These are phyloP conservation scores for Pygoscelis adeliae DNA, from an alignment of 2,113 vertebrate species.

Conservation along the genomic window DNA sequence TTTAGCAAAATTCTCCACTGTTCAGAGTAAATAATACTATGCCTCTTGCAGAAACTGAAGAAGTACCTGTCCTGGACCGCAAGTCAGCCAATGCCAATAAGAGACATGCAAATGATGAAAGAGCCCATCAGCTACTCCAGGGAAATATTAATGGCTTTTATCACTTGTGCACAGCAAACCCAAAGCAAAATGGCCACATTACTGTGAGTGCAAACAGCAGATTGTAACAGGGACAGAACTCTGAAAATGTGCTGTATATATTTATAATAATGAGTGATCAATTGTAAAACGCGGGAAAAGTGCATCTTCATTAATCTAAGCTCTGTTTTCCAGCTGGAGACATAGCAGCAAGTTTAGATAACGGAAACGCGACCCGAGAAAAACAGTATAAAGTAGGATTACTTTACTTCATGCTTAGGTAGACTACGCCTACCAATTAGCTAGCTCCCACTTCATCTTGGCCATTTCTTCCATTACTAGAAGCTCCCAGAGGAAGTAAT, in stretches of 20 bases:
- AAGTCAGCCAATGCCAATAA: background rate
- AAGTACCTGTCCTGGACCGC: background rate
- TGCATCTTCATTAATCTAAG: background rate
- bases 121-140: background rate
- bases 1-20: background rate
- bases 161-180: background rate
- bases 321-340: background rate
- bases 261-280: background rate
- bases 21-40: background rate
- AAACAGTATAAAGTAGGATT: background rate
- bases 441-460: background rate
- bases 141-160: background rate
- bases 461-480: background rate
- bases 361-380: background rate
- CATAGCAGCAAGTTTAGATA: background rate
- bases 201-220: background rate
- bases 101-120: background rate
- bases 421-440: background rate
- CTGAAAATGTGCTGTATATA: background rate
- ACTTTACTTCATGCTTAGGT: background rate
- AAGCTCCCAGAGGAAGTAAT: conserved; percentile 36
- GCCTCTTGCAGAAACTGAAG: background rate
- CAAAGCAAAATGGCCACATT: background rate
- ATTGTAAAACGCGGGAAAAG: background rate
- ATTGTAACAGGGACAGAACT: background rate